Conservation (phyloP, 1,140 invertebrate species). For the Dreissena rostriformis region DNA sequence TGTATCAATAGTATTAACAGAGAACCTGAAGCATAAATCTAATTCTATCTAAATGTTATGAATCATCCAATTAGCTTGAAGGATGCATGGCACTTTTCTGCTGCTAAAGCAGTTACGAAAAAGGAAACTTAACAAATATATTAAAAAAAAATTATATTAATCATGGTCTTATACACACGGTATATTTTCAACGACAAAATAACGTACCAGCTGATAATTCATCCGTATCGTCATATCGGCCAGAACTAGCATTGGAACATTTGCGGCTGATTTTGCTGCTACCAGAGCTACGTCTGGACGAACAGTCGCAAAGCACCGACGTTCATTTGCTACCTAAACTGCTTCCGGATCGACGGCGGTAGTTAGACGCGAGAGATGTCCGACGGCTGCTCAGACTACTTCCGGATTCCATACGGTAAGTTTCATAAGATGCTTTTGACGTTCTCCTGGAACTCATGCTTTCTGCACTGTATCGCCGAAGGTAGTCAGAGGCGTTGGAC, state of each 20-base stretch:
- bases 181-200: too few relatives aligned
- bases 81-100: too few relatives aligned
- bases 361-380: conserved; percentile 66
- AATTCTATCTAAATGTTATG: too few relatives aligned
- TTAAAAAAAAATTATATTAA: too few relatives aligned
- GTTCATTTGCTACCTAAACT: conserved; percentile 69
- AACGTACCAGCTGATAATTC: conserved; percentile 64
- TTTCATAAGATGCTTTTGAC: conserved; percentile 46
- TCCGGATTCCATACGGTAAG: conserved; percentile 62
- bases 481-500: conserved; percentile 65
- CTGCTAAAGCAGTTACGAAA: too few relatives aligned
- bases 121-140: too few relatives aligned
- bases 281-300: conserved; percentile 58
- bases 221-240: conserved; percentile 68
- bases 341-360: conserved; percentile 67
- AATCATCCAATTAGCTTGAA: too few relatives aligned
- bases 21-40: too few relatives aligned
- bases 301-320: conserved; percentile 69
- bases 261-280: conserved; percentile 68
- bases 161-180: too few relatives aligned
- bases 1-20: too few relatives aligned
- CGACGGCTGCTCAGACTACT: conserved; percentile 70
- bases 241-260: conserved; percentile 67
- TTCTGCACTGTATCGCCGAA: conserved; percentile 49
- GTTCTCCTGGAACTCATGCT: conserved; percentile 61